Base-by-base conservation (phyloP, 2,113 vertebrate species). In the Bucco capensis region DNA sequence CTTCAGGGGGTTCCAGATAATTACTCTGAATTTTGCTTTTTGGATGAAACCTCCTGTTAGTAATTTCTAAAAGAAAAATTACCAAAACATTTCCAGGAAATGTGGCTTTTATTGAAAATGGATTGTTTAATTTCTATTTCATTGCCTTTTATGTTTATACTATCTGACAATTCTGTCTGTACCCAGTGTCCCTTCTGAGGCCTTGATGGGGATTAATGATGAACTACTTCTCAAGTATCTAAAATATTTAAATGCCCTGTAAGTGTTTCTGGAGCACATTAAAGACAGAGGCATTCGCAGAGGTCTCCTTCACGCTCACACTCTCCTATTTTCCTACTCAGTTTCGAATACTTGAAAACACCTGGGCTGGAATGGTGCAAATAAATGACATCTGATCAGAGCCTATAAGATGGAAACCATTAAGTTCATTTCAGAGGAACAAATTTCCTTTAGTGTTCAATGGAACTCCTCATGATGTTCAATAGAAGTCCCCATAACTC, bases 361-460 rank as follows among this genome's bases (percentile, higher is more conserved):
- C 86, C 78, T 92, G 83, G 67, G 10, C 46, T 86, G 42, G 58
- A 94, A 84, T 65, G 86, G 74, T 72, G 66, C 50, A 92, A 94
- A 94, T 76, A 93, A 86, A 92, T 70, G 73, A 54, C 86, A 90
- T 83, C 81, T 86, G 74, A 94, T 88, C 56, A 58, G 78, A 94
- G 17, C 19, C 70, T 58, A 54, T 83, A 93, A 89, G 66, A 86
- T 89, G 80, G 74, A 84, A 93, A 62, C 22, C 30, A 69, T 90
- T 84, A 90, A 61, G 27, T 70, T 73, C 38, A 62, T 35, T 84
- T 76, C 44, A 57, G 88, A 89, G 73, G 65, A 94, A 88, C 60
- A 88, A 91, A 93, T 84, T 89, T 88, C 80, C 53, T 90, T 30
- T 16, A 30, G 44, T 78, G 70, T 76, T 90, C 71, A 57, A 1